These are phyloP conservation scores for Lochmaea crataegi DNA, from an alignment of 2,888 invertebrate genomes.

Conservation along the genomic window DNA sequence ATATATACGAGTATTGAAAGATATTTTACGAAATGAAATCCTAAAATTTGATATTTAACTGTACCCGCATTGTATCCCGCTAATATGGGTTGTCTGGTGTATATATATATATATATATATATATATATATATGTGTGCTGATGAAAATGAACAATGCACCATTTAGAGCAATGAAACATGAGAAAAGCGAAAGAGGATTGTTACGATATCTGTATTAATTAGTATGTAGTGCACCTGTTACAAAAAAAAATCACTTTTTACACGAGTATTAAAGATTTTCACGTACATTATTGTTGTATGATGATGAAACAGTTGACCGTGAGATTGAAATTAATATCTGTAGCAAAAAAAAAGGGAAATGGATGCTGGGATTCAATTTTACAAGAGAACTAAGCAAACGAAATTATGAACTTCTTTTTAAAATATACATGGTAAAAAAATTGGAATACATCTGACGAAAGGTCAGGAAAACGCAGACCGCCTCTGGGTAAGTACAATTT, in stretches of 20 bases:
- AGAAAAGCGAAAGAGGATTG: neutral
- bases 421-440: neutral
- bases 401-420: too few relatives aligned
- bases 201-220: neutral
- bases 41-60: constrained; percentile 12
- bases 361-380: too few relatives aligned
- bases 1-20: constrained; percentile 19
- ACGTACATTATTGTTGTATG: too few relatives aligned
- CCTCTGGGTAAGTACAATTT: constrained; percentile 34
- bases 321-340: too few relatives aligned
- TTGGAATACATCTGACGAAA: neutral
- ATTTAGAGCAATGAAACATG: constrained; percentile 9
- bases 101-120: neutral
- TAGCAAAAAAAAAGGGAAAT: too few relatives aligned
- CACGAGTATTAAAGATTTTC: too few relatives aligned
- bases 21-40: constrained; percentile 19
- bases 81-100: neutral
- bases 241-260: neutral
- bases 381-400: too few relatives aligned
- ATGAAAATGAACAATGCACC: constrained; percentile 3
- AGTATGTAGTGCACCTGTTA: neutral
- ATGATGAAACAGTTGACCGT: too few relatives aligned
- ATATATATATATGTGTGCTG: too few relatives aligned
- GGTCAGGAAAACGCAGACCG: constrained; percentile 21
- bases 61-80: neutral